These are phyloP conservation scores for Notocelia uddmanniana DNA, from an alignment of 2,888 invertebrate genomes.

Conservation along the genomic window DNA sequence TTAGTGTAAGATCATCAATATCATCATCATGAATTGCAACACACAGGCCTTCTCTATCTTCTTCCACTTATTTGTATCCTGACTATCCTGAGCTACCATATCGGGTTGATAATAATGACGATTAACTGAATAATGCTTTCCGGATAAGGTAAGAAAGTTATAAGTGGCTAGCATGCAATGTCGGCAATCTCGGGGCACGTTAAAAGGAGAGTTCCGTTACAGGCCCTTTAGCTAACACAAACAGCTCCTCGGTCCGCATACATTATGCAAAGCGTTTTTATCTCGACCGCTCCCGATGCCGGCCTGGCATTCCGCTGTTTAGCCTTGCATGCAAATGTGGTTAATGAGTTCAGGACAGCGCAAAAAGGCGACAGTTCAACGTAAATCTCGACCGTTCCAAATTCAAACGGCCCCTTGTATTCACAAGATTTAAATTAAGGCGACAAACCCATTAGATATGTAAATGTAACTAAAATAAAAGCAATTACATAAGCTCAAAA, in stretches of 20 bases:
- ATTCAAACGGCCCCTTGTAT: conserved; percentile 31
- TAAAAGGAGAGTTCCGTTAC: conserved; percentile 65
- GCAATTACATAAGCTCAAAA: conserved; percentile 58
- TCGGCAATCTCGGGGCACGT: conserved; percentile 58
- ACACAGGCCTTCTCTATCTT: no score
- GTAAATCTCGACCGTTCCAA: conserved; percentile 40
- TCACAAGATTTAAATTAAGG: conserved; percentile 18
- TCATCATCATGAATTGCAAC: no score
- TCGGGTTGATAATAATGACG: no score
- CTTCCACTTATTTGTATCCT: no score
- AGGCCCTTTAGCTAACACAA: conserved; percentile 58
- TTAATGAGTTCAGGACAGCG: conserved; percentile 55
- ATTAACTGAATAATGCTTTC: no score
- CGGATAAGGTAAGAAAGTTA: no score
- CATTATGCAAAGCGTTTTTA: conserved; percentile 72
- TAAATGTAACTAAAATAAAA: conserved; percentile 42
- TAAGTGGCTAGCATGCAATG: conserved; percentile 48
- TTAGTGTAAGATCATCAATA: not conserved
- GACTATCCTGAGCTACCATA: no score
- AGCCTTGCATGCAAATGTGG: conserved; percentile 65
- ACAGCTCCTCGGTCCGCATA: conserved; percentile 63
- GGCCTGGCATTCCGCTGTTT: conserved; percentile 58
- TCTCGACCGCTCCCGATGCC: conserved; percentile 57
- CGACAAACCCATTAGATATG: conserved; percentile 3
- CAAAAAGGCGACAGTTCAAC: conserved; percentile 40